These are phyloP conservation scores for Apteryx owenii DNA, from an alignment of 2,113 vertebrate genomes.

Conservation along the genomic window DNA sequence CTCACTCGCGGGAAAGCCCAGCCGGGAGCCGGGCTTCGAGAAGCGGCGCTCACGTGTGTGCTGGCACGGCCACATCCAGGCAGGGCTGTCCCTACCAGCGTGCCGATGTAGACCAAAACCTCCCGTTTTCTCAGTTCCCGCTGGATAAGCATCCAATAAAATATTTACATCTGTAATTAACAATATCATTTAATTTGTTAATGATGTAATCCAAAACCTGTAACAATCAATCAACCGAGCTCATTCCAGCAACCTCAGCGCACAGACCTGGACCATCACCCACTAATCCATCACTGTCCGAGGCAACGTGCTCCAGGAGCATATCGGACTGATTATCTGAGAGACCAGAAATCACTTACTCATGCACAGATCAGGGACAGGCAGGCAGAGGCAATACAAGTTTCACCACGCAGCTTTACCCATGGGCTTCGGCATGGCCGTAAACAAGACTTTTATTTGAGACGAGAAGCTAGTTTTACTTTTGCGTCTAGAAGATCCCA, in stretches of 20 bases:
- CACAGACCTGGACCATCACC: neutral
- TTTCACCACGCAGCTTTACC: neutral
- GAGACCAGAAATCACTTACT: neutral
- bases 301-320: neutral
- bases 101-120: neutral
- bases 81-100: too few relatives aligned
- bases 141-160: neutral
- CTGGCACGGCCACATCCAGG: fast-evolving
- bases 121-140: neutral
- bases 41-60: neutral
- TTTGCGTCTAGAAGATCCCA: neutral
- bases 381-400: fast-evolving
- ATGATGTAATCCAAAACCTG: neutral
- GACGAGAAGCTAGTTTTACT: neutral
- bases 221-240: fast-evolving
- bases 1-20: too few relatives aligned
- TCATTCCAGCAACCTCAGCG: neutral
- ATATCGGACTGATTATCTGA: neutral
- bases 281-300: neutral
- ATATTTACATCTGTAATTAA: neutral
- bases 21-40: neutral
- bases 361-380: neutral
- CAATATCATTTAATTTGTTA: neutral
- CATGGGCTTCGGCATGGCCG: neutral
- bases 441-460: fast-evolving